These are phyloP conservation scores for Julus scandinavius DNA, from an alignment of 2,888 invertebrate genomes.

Conservation along the genomic window DNA sequence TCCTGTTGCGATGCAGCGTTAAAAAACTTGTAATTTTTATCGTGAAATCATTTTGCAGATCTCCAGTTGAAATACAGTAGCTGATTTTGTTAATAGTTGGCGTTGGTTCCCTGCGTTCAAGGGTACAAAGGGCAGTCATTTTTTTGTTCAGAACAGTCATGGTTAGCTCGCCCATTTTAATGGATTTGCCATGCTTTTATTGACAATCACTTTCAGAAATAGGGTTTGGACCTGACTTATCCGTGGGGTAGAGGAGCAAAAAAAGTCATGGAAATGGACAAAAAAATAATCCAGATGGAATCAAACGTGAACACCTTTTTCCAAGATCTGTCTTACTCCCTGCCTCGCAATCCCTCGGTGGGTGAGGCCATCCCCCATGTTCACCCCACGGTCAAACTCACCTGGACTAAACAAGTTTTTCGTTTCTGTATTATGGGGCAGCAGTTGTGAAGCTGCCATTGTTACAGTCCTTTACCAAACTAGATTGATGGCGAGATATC, in stretches of 20 bases:
- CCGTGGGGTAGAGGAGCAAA: background rate
- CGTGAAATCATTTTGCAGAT: background rate
- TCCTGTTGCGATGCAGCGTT: background rate
- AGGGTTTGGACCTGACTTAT: background rate
- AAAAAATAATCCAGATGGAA: background rate
- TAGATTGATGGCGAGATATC: background rate
- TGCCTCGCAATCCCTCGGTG: background rate
- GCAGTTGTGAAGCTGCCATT: background rate
- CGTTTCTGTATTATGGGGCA: background rate
- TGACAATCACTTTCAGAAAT: constrained; percentile 27
- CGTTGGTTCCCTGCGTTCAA: background rate
- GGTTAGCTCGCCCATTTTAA: background rate
- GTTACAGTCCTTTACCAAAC: background rate
- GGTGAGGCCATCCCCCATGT: background rate
- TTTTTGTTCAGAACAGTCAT: background rate
- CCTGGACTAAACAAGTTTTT: background rate
- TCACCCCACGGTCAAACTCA: background rate
- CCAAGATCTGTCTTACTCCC: constrained; percentile 12
- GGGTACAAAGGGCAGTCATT: constrained; percentile 1
- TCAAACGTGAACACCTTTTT: background rate
- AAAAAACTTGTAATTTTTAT: background rate
- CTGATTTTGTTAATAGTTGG: background rate
- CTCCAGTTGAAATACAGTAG: background rate
- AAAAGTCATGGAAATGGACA: background rate
- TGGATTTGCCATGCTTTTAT: constrained; percentile 15